These are phyloP conservation scores for Collichthys lucidus DNA, from an alignment of 2,113 vertebrate species.

Conservation along the genomic window DNA sequence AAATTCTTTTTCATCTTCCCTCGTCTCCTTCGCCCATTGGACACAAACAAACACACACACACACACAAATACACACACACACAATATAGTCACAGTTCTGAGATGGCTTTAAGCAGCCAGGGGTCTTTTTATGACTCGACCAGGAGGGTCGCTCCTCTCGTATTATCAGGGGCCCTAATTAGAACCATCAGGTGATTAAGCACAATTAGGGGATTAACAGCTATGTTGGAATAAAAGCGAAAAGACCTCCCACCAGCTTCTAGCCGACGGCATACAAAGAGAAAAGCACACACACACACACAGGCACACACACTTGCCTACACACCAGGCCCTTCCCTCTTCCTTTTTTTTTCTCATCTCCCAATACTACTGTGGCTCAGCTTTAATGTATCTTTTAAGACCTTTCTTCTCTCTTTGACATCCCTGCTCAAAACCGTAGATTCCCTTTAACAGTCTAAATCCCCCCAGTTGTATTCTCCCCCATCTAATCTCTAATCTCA, in stretches of 20 bases:
- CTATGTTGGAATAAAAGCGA: slow-evolving; percentile 52
- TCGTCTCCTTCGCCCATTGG: neutral
- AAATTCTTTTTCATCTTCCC: slow-evolving; percentile 3
- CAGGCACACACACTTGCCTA: neutral
- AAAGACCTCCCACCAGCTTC: slow-evolving; percentile 65
- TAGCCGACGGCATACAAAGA: slow-evolving; percentile 55
- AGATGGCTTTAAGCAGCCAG: neutral
- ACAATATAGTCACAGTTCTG: neutral
- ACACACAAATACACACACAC: neutral
- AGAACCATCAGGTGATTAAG: slow-evolving; percentile 70
- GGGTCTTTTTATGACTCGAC: slow-evolving; percentile 33
- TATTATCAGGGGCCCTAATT: slow-evolving; percentile 58
- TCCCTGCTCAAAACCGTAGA: slow-evolving; percentile 49
- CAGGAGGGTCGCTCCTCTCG: slow-evolving; percentile 23
- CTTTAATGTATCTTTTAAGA: slow-evolving; percentile 72
- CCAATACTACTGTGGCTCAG: slow-evolving; percentile 35
- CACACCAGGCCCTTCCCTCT: slow-evolving; percentile 16
- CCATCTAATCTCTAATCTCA: slow-evolving; percentile 60
- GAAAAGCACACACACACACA: neutral
- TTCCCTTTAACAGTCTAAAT: slow-evolving; percentile 68
- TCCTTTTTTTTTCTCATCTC: slow-evolving; percentile 34
- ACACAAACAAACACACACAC: neutral
- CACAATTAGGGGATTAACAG: slow-evolving; percentile 70
- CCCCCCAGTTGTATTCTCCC: slow-evolving; percentile 51
- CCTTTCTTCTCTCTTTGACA: slow-evolving; percentile 44